Conservation (phyloP, 2,113 vertebrate species). For the Stigmatopora nigra region DNA sequence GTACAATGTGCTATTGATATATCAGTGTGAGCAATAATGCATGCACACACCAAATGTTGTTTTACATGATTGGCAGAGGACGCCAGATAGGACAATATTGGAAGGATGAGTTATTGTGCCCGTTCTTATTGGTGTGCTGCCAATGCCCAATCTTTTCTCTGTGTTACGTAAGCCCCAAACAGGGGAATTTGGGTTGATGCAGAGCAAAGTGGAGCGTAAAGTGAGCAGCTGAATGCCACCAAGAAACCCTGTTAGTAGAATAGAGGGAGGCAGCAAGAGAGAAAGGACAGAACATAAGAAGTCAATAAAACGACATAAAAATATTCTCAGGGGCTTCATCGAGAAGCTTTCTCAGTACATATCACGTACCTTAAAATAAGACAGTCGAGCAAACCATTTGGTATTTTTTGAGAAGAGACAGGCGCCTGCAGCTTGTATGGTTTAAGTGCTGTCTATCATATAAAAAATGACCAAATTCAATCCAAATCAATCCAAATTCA, state of each 20-base stretch:
- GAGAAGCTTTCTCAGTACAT: neutral
- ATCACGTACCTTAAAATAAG: neutral
- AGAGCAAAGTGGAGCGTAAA: slow-evolving; percentile 54
- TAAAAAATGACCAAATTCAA: no score
- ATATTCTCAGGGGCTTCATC: neutral
- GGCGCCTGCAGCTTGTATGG: no score
- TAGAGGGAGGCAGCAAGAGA: neutral
- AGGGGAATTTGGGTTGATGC: slow-evolving; percentile 46
- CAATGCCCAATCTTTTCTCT: slow-evolving; percentile 35
- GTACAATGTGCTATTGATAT: slow-evolving; percentile 9
- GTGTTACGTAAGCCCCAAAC: slow-evolving; percentile 42
- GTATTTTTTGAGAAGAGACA: neutral
- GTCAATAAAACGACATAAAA: slow-evolving; percentile 1
- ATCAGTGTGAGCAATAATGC: slow-evolving; percentile 24
- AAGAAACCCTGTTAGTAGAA: slow-evolving; percentile 23
- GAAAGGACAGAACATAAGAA: slow-evolving; percentile 11
- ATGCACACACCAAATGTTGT: slow-evolving; percentile 38
- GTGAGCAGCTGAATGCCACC: slow-evolving; percentile 52
- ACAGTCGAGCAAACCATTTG: neutral
- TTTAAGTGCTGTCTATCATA: no score
- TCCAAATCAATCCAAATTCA: no score
- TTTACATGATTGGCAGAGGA: slow-evolving; percentile 43
- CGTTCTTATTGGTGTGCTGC: slow-evolving; percentile 42
- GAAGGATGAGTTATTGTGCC: slow-evolving; percentile 31
- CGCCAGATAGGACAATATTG: slow-evolving; percentile 47